These are phyloP conservation scores for Drosophila prostipennis DNA, from an alignment of 2,888 invertebrate genomes.

Conservation along the genomic window DNA sequence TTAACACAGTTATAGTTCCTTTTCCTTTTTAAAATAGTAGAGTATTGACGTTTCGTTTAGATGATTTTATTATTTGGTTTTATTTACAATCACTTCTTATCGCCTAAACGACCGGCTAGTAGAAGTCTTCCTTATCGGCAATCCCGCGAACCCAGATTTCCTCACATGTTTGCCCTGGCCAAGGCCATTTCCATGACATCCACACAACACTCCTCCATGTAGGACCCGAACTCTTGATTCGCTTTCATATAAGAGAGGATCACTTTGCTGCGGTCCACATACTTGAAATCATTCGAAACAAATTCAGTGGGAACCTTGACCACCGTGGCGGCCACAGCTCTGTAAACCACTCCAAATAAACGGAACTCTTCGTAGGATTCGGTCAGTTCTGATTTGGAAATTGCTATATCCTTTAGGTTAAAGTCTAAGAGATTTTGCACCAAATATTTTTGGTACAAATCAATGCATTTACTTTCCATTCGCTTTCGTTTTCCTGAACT, in stretches of 20 bases:
- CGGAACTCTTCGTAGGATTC: conserved; percentile 74
- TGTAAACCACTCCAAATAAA: conserved; percentile 70
- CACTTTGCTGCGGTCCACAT: conserved; percentile 53
- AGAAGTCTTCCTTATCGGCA: conserved; percentile 19
- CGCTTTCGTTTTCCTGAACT: conserved; percentile 40
- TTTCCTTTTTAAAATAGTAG: background rate
- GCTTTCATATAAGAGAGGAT: conserved; percentile 52
- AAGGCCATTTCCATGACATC: conserved; percentile 57
- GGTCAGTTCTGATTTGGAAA: conserved; percentile 58
- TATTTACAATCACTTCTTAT: conserved; percentile 36
- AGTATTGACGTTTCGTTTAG: background rate
- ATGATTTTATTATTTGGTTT: background rate
- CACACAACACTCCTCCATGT: conserved; percentile 53
- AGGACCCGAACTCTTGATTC: conserved; percentile 45
- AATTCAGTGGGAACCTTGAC: conserved; percentile 66
- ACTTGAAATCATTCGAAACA: conserved; percentile 72
- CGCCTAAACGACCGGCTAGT: background rate
- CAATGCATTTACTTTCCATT: conserved; percentile 57
- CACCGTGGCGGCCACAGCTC: conserved; percentile 65
- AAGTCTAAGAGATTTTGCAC: conserved; percentile 68
- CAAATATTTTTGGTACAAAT: conserved; percentile 74
- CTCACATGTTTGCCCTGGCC: conserved; percentile 15
- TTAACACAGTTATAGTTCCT: background rate
- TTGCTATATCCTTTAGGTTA: conserved; percentile 49
- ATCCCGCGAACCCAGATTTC: background rate